phyloP scores from a whole-genome alignment of 1,140 invertebrate genomes.

The Drosophila prosaltans region DNA sequence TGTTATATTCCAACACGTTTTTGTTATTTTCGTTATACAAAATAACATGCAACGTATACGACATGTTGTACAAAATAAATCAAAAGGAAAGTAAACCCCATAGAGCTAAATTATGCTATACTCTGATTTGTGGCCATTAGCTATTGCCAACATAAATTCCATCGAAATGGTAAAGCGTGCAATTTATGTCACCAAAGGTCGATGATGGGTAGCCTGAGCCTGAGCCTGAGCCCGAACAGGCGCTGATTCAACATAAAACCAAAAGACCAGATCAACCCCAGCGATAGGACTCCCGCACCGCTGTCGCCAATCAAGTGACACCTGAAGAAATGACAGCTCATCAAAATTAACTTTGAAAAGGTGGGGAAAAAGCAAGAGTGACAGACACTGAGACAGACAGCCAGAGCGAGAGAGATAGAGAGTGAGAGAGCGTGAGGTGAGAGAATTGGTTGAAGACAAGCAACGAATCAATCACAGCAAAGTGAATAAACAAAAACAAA shows the following conservation, averaged over 20 bases:
- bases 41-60: slow-evolving; percentile 72
- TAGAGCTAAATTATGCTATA: slow-evolving; percentile 52
- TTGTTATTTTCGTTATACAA: slow-evolving; percentile 34
- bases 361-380: neutral
- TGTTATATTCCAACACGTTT: slow-evolving; percentile 62
- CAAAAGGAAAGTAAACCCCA: slow-evolving; percentile 47
- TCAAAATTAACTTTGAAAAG: slow-evolving; percentile 42
- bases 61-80: slow-evolving; percentile 74
- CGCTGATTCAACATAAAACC: neutral
- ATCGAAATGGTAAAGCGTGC: slow-evolving; percentile 67
- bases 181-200: slow-evolving; percentile 35
- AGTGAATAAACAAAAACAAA: slow-evolving; percentile 37
- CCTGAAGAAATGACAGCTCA: slow-evolving; percentile 57
- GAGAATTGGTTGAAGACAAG: neutral
- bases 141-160: slow-evolving; percentile 37
- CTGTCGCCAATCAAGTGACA: neutral
- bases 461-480: slow-evolving; percentile 28
- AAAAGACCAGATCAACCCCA: slow-evolving; percentile 2
- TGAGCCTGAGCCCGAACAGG: neutral
- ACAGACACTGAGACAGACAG: neutral
- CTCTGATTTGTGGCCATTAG: slow-evolving; percentile 70
- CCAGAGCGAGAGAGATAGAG: neutral
- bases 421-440: neutral
- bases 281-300: neutral
- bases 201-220: too few relatives aligned